Evolutionary conservation across 2,888 invertebrate genomes (phyloP), one percentile per base, ranked within the genome.

Genomic region (Philereme vetulata): DNA sequence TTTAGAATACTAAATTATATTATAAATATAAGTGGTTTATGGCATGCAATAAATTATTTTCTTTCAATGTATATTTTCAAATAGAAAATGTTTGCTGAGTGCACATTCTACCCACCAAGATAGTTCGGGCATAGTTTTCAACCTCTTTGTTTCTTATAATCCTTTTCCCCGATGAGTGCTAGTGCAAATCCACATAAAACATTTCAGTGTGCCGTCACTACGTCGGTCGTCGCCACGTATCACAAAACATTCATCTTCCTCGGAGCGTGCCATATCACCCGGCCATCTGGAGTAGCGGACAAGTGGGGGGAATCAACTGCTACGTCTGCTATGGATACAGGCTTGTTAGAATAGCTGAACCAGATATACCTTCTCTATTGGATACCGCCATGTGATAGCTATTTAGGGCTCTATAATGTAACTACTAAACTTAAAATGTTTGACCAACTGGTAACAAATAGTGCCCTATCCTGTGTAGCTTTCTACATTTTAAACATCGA

Each of bases 191-290:
- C 53, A 60, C 60, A 66, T 56, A 60, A 63, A 62, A 62, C 60
- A 63, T 68, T 66, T 64, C 65, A 57, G 36, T 60, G 60, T 54
- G 51, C 50, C 60, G 58, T 64, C 54, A 69, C 48, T 60, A 62
- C 60, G 58, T 60, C 51, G 58, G 61, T 62, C 61, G 58, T 60
- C 51, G 58, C 53, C 45, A 56, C 62, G 63, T 65, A 67, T 70
- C 67, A 62, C 60, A 58, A 72, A 76, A 72, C 79, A 81, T 82
- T 74, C 79, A 80, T 81, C 77, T 77, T 78, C 70, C 68, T 72
- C 66, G 73, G 73, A 67, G 71, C 87, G 88, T 88, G 88, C 86
- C 81, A 71, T 88, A 88, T 88, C 88, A 67, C 79, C 70, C 56
- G 65, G 68, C 63, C 75, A 86, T 86, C 86, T 82, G 80, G 81